Conservation (phyloP, 2,113 vertebrate species). For the Oryzias celebensis region DNA sequence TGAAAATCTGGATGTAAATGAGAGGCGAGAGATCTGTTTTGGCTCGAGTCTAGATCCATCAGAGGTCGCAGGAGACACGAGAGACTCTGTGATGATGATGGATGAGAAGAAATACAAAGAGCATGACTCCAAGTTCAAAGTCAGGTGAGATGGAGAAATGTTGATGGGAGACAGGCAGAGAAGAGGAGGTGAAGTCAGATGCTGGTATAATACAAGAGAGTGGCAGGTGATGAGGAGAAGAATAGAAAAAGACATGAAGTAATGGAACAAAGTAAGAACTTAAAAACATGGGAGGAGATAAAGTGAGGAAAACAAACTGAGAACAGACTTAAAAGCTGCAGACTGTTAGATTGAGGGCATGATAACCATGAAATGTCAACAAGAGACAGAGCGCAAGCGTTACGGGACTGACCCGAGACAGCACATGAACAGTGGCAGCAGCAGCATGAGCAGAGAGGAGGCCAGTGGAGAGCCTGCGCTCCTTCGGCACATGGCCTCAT, state of each 20-base stretch:
- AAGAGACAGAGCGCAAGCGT: conserved; percentile 58
- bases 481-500: conserved; percentile 90
- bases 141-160: conserved; percentile 45
- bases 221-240: conserved; percentile 39
- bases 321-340: conserved; percentile 4
- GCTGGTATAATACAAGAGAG: conserved; percentile 30
- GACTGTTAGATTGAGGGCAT: conserved; percentile 4
- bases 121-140: conserved; percentile 51
- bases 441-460: conserved; percentile 91
- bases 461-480: conserved; percentile 89
- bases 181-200: conserved; percentile 43
- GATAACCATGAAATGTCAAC: conserved; percentile 29
- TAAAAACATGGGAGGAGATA: conserved; percentile 4
- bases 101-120: conserved; percentile 47
- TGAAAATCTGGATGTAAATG: conserved; percentile 43
- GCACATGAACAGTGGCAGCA: conserved; percentile 95
- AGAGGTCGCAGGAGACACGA: conserved; percentile 27
- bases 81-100: conserved; percentile 37
- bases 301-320: conserved; percentile 13
- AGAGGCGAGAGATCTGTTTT: conserved; percentile 41
- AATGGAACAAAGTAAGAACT: conserved; percentile 16
- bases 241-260: conserved; percentile 14
- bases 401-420: conserved; percentile 92
- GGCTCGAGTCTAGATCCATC: conserved; percentile 39
- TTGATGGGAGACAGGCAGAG: conserved; percentile 37